Base-by-base conservation (phyloP, 2,797 vertebrate genomes). In the Anguilla pacifica region DNA sequence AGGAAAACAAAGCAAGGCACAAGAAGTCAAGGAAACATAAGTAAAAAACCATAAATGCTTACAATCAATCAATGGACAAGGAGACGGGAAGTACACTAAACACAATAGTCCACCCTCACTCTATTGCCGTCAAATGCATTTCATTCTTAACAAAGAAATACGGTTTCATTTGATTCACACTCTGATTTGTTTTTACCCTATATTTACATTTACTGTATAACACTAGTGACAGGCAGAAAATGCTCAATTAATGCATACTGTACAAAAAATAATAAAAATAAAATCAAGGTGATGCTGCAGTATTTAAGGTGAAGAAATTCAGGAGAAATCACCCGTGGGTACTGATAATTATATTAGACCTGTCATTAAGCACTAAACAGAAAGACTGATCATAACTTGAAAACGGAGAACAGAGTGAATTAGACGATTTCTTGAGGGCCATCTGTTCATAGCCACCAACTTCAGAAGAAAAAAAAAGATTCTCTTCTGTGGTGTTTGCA, bases 1-100 rank as follows among this genome's bases (percentile, higher is more conserved):
- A 90, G 0, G 11, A 85, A 86, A 17, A 87, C 43, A 31, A 86
- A 31, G 39, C 10, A 79, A 74, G 13, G 17, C 6, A 46, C 74
- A 46, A 19, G 6, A 4, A 13, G 77, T n/a, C 77, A 81, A 7
- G 22, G 39, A 81, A 10, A 15, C 22, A 49, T 10, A n/a, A 9
- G 43, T 10, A 81, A 81, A 6, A 79, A 22, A 79, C 35, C 59
- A 39, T 4, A 39, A 77, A 77, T 35, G 10, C 72, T 77, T 43
- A 15, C 10, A 77, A 25, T 22, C 19, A 79, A 79, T 22, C 39
- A 43, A 79, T 22, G 17, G 22, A 81, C 46, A 77, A 39, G 31
- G 13, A 43, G 43, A n/a, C 19, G 22, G 22, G 46, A 0, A 49
- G 49, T 9, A 81, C 6, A n/a, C 19, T 22, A 11, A 49, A 43